Evolutionary conservation across 1,140 invertebrate genomes (phyloP).

Genomic region (Lithobius niger): DNA sequence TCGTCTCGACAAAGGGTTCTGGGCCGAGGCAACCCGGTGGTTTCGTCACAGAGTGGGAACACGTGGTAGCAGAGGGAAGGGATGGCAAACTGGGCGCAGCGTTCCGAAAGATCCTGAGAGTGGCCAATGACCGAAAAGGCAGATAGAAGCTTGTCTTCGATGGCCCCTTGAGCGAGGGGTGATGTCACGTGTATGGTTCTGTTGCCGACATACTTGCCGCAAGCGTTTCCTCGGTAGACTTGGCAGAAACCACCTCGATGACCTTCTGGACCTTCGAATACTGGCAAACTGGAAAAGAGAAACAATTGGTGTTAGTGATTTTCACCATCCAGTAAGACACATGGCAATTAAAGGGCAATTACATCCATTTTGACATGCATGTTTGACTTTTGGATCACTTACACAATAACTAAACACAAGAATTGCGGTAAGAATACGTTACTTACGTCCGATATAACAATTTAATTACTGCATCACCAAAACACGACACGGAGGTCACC

Average conservation of each 20-base stretch:
- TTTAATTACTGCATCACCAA: too few species aligned
- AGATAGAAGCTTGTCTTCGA: conserved; percentile 68
- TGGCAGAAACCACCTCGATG: conserved; percentile 39
- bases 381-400: too few species aligned
- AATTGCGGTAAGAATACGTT: neutral
- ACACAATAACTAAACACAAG: too few species aligned
- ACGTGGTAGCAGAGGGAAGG: conserved; percentile 76
- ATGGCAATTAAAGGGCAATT: too few species aligned
- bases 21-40: conserved; percentile 34
- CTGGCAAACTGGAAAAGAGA: too few species aligned
- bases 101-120: conserved; percentile 46
- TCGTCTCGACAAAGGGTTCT: conserved; percentile 70
- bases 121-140: conserved; percentile 73
- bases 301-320: too few species aligned
- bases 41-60: conserved; percentile 69
- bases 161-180: conserved; percentile 52
- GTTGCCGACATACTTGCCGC: conserved; percentile 60
- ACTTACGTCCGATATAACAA: too few species aligned
- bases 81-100: conserved; percentile 37
- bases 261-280: too few species aligned
- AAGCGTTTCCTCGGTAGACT: conserved; percentile 64
- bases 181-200: conserved; percentile 72
- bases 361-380: too few species aligned
- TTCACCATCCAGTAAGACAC: too few species aligned
- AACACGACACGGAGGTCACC: too few species aligned